These are phyloP conservation scores for Drymonia ruficornis DNA, from an alignment of 2,888 invertebrate genomes.

Conservation along the genomic window DNA sequence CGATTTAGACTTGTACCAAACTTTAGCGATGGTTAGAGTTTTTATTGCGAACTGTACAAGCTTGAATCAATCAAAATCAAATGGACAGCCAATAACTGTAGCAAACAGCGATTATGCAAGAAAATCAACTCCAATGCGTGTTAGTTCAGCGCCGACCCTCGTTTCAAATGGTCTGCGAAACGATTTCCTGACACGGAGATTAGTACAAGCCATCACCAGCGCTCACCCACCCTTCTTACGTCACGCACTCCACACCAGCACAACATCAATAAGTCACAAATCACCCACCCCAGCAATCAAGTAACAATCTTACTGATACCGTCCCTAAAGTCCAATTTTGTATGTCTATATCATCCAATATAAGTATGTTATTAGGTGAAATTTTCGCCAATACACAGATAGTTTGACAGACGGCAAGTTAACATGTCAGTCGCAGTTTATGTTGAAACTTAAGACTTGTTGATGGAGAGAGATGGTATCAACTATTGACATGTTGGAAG, in stretches of 20 bases:
- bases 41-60: slow-evolving; percentile 9
- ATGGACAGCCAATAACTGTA: slow-evolving; percentile 62
- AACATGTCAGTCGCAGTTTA: slow-evolving; percentile 78
- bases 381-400: slow-evolving; percentile 64
- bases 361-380: slow-evolving; percentile 39
- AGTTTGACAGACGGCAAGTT: slow-evolving; percentile 82
- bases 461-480: slow-evolving; percentile 68
- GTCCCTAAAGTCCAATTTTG: slow-evolving; percentile 57
- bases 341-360: slow-evolving; percentile 24
- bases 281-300: slow-evolving; percentile 53
- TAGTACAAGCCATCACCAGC: slow-evolving; percentile 83
- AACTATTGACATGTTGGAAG: slow-evolving; percentile 57
- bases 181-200: slow-evolving; percentile 85
- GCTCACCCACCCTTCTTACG: slow-evolving; percentile 81
- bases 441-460: slow-evolving; percentile 66
- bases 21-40: neutral
- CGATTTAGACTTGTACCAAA: too few relatives aligned
- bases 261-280: slow-evolving; percentile 61
- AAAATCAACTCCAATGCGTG: slow-evolving; percentile 79
- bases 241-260: slow-evolving; percentile 77
- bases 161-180: slow-evolving; percentile 83
- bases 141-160: slow-evolving; percentile 72
- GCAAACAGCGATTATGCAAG: slow-evolving; percentile 75
- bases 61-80: slow-evolving; percentile 47
- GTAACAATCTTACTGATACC: slow-evolving; percentile 53